Percentiles rank a stretch among this genome's conserved stretches.
These are phyloP conservation scores for Torymus tubicola DNA, from an alignment of 2,888 invertebrate genomes.

Conservation along the genomic window DNA sequence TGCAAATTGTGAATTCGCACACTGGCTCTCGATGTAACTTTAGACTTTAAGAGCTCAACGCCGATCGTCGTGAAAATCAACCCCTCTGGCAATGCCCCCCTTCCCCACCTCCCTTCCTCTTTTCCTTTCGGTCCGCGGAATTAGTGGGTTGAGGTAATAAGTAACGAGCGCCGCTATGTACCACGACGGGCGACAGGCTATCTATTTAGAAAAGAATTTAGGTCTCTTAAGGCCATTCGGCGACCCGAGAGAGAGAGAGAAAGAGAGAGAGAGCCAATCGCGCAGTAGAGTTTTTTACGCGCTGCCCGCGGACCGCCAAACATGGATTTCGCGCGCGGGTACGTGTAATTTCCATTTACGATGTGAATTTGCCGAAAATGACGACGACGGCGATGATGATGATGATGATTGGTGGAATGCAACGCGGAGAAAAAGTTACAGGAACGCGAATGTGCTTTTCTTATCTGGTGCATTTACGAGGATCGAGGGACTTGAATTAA, in stretches of 20 bases:
- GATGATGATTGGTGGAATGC: constrained; percentile 33
- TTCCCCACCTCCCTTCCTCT: constrained; percentile 50
- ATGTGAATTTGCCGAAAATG: constrained; percentile 45
- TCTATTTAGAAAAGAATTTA: constrained; percentile 71
- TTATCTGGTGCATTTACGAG: not conserved
- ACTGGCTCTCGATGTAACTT: constrained; percentile 21
- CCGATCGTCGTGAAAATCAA: constrained; percentile 62
- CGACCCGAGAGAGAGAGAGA: constrained; percentile 58
- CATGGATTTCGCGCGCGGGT: constrained; percentile 39
- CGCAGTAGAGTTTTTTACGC: constrained; percentile 43
- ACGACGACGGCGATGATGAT: too few relatives aligned
- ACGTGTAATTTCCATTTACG: constrained; percentile 27
- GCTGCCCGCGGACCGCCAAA: constrained; percentile 50
- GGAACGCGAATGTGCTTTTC: not conserved
- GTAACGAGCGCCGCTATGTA: constrained; percentile 60
- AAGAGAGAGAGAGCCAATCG: constrained; percentile 42
- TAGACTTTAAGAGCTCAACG: constrained; percentile 35
- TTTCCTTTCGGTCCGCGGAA: constrained; percentile 61
- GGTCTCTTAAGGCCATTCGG: constrained; percentile 69
- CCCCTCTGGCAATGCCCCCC: constrained; percentile 60
- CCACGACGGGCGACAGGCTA: constrained; percentile 63
- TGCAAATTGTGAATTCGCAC: constrained; percentile 45
- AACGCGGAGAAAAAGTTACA: not conserved
- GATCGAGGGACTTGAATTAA: not conserved
- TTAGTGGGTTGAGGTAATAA: constrained; percentile 72